Base-by-base conservation (phyloP, 2,888 invertebrate species). In the Germaria angustata region DNA sequence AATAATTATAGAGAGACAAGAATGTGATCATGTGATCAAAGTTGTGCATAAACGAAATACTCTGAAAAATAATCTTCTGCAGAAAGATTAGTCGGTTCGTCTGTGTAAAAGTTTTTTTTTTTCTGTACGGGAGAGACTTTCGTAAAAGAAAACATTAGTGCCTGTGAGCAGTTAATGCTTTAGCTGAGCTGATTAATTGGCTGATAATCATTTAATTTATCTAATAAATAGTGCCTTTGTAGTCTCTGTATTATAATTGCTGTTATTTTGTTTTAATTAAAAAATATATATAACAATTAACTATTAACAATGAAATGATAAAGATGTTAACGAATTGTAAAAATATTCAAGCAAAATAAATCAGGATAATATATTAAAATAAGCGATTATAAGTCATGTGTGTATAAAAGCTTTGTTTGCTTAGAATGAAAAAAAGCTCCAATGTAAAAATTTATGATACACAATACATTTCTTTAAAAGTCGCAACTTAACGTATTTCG, bases 161-260 rank as follows among this genome's bases (percentile, higher is more conserved):
- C 5, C 7, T 36, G 34, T 36, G 13, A 17, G 15, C 55, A 57
- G 39, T 28, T 46, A 57, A 59, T 72, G 72, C 46, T 68, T 28
- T 75, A 73, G 69, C 71, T 57, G 36, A 72, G 20, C 51, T 72
- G 61, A 68, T 80, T 83, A 80, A 83, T 80, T 80, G 80, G 65
- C 76, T 66, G 55, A 57, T 75, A 68, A 73, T 77, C 49, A 77
- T 80, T 66, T 72, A 72, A 79, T 83, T 83, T 63, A 77, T 72
- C 68, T 20, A 77, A 72, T 63, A 61, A 80, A 76, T 63, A 57
- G 68, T 72, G 32, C 20, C 49, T 20, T 49, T 24, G 22, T 39
- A 57, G 46, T 57, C 13, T 28, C 6, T 0, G 4, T 28, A 46
- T 76, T 34, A 51, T 41, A 22, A 22, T 28, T 15, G 8, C 57